A percentile compares a stretch with the other conserved stretches of the same genome.
Evolutionary conservation across 2,113 vertebrate species (phyloP).

Genomic region (Rissa tridactyla): DNA sequence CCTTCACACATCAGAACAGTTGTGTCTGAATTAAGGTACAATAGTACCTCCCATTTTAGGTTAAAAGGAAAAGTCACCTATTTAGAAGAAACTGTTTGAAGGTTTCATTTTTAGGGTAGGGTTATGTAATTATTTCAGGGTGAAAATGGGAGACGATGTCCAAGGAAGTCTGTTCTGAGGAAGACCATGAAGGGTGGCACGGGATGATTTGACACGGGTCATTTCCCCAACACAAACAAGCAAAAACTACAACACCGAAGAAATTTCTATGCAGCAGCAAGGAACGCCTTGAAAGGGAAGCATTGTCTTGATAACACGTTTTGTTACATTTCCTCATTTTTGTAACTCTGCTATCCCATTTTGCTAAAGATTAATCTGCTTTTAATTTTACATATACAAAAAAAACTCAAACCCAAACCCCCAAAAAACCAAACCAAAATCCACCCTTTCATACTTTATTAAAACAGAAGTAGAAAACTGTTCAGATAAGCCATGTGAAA

Average conservation of each 20-base stretch:
- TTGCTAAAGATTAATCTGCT: background rate
- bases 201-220: background rate
- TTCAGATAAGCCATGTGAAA: background rate
- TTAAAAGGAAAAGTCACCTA: background rate
- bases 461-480: background rate
- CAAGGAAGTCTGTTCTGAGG: background rate
- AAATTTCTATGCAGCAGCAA: background rate
- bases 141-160: background rate
- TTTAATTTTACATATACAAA: background rate
- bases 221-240: background rate
- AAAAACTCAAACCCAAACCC: accelerated
- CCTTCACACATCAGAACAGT: background rate
- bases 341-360: background rate
- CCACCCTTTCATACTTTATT: background rate
- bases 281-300: background rate
- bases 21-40: background rate
- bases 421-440: background rate
- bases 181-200: background rate
- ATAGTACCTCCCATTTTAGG: background rate
- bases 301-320: background rate
- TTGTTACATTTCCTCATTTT: background rate
- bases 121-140: background rate
- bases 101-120: background rate
- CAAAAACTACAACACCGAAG: background rate
- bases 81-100: background rate